Evolutionary conservation across 2,797 vertebrate species (phyloP), one percentile per base, ranked within the genome.

Genomic region (Tenualosa ilisha): DNA sequence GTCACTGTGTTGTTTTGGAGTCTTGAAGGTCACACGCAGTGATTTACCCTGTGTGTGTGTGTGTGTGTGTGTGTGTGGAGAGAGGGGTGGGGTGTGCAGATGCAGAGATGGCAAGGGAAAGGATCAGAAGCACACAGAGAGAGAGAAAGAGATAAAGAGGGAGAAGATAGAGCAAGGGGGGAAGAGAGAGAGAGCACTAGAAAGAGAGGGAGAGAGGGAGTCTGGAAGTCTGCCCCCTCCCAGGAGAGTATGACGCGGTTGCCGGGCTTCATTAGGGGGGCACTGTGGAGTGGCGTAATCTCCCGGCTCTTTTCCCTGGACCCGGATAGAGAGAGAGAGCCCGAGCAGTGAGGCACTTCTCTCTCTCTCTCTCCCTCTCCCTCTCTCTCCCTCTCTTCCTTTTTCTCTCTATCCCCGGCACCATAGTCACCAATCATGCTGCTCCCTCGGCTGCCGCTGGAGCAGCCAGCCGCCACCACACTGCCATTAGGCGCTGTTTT

Each of bases 401-500:
- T 11, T 20, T 15, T 3, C n/a, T 24, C 59, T 61, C 7, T 49
- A 31, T 5, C 46, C 46, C 46, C 46, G 46, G 46, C 46, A 5
- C 46, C 46, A 49, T 49, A 49, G 46, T 61, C 59, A 3, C 59
- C 17, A 61, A 3, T 61, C 3, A 20, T 12, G 6, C 65, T 26
- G 11, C 65, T 26, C 24, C 65, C 12, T 15, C 26, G 26, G 68
- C 46, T 3, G 46, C 46, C 7, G 7, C 68, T 15, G 31, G 31
- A 31, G 1, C 37, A 15, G 37, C 68, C 15, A 75, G 40, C 26
- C 15, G 37, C 63, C 12, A 8, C 20, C 20, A 63, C 24, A 43
- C 37, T 59, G 85, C 83, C 61, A 84, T 83, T 87, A 83, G 81
- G 17, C 79, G 59, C 50, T 83, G 56, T 89, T 89, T 88, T 89